Conservation (phyloP, 2,113 vertebrate genomes). For the Entelurus aequoreus region DNA sequence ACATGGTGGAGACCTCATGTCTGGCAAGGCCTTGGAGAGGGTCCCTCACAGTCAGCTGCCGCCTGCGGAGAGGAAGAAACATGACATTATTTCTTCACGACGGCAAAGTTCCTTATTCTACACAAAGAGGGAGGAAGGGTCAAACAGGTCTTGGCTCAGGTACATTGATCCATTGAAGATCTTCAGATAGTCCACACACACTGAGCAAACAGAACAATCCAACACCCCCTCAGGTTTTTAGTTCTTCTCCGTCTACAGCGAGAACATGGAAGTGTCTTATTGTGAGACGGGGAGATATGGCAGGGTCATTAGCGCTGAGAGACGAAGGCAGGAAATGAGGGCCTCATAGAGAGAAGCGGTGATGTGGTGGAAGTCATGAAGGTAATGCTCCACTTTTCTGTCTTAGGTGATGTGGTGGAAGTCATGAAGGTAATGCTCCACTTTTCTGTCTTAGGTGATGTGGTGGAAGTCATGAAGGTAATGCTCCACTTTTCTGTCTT, state of each 20-base stretch:
- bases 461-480: slow-evolving; percentile 57
- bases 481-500: slow-evolving; percentile 38
- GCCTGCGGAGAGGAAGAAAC: slow-evolving; percentile 31
- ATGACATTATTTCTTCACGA: neutral
- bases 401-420: slow-evolving; percentile 51
- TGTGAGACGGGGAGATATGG: slow-evolving; percentile 32
- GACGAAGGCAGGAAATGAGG: slow-evolving; percentile 24
- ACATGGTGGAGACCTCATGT: slow-evolving; percentile 74
- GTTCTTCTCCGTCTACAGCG: slow-evolving; percentile 17
- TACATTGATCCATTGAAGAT: too few relatives aligned
- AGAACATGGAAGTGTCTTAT: slow-evolving; percentile 47
- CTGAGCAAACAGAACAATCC: slow-evolving; percentile 33
- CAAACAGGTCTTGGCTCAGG: too few relatives aligned
- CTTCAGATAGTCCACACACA: neutral
- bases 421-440: slow-evolving; percentile 55
- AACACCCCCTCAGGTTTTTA: slow-evolving; percentile 23
- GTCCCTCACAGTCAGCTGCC: slow-evolving; percentile 39
- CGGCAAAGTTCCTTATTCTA: too few relatives aligned
- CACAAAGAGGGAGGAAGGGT: too few relatives aligned
- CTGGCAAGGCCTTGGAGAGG: slow-evolving; percentile 62
- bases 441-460: slow-evolving; percentile 33
- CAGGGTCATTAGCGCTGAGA: neutral
- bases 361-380: slow-evolving; percentile 52
- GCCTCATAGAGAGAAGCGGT: slow-evolving; percentile 22
- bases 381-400: slow-evolving; percentile 39